These are phyloP conservation scores for Hipposideros armiger DNA, from an alignment of 2,113 vertebrate genomes.

Conservation along the genomic window DNA sequence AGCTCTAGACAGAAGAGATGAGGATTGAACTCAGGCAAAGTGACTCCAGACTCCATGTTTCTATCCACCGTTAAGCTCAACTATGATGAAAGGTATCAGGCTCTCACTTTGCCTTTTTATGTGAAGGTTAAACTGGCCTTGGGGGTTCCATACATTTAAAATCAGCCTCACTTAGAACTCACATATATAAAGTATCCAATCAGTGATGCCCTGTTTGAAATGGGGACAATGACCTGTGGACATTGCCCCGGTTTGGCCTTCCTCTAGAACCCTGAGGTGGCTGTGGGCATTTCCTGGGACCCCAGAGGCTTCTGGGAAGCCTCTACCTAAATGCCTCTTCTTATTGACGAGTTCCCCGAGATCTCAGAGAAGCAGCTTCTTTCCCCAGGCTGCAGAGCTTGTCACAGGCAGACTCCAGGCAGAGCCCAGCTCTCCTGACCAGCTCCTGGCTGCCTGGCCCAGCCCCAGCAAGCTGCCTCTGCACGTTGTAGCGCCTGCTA, in stretches of 20 bases:
- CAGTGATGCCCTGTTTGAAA: neutral
- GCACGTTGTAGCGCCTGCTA: neutral
- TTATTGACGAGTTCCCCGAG: neutral
- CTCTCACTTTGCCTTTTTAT: neutral
- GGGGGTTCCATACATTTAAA: constrained; percentile 30
- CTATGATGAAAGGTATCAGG: neutral
- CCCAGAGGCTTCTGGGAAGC: neutral
- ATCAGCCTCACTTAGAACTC: neutral
- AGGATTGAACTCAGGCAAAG: neutral
- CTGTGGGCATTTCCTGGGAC: neutral
- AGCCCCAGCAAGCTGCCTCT: constrained; percentile 47
- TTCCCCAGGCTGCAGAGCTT: neutral
- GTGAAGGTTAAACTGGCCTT: neutral
- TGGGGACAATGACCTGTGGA: too few species aligned
- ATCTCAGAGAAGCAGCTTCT: neutral
- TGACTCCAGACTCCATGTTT: neutral
- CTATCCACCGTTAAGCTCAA: neutral
- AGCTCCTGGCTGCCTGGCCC: neutral
- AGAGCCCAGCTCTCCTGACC: neutral
- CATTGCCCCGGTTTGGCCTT: neutral
- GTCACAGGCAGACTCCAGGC: neutral
- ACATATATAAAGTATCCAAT: neutral
- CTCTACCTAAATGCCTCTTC: neutral
- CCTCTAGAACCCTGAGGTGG: neutral
- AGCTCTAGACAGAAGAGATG: neutral